A percentile compares a stretch with the other conserved stretches of the same genome.
Conservation (phyloP, 2,797 vertebrate genomes). For the Sebastolobus alascanus region DNA sequence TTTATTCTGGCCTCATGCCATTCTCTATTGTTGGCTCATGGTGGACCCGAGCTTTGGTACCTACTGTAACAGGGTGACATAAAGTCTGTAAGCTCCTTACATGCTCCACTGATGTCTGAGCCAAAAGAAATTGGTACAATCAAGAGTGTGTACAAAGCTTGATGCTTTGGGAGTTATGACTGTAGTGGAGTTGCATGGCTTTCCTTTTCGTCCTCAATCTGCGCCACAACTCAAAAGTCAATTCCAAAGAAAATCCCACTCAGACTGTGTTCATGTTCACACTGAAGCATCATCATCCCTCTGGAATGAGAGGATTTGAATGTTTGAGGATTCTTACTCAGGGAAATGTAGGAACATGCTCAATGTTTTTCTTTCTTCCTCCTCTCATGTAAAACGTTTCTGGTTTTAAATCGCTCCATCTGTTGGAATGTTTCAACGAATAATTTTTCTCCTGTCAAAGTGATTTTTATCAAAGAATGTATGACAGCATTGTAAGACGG, state of each 20-base stretch:
- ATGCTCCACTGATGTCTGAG: slow-evolving; percentile 39
- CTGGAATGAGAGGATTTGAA: slow-evolving; percentile 39
- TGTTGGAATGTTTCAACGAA: slow-evolving; percentile 40
- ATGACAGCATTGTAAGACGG: slow-evolving; percentile 25
- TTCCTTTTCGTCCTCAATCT: slow-evolving; percentile 16
- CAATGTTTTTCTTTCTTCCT: slow-evolving; percentile 9
- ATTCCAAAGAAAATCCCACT: slow-evolving; percentile 34
- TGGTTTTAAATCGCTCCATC: slow-evolving; percentile 48
- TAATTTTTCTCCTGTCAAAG: slow-evolving; percentile 46
- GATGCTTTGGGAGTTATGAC: slow-evolving; percentile 27
- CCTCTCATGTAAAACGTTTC: slow-evolving; percentile 6
- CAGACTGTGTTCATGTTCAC: slow-evolving; percentile 37
- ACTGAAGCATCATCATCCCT: slow-evolving; percentile 15
- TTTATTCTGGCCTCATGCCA: slow-evolving; percentile 45
- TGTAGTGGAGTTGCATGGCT: not conserved
- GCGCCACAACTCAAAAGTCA: slow-evolving; percentile 25
- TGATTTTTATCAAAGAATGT: slow-evolving; percentile 44
- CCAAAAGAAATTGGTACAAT: slow-evolving; percentile 30
- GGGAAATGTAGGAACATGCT: slow-evolving; percentile 27
- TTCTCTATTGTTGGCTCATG: slow-evolving; percentile 34
- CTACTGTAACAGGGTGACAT: slow-evolving; percentile 33
- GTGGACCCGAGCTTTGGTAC: slow-evolving; percentile 25
- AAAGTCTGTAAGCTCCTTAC: slow-evolving; percentile 39
- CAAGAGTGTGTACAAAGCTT: slow-evolving; percentile 15
- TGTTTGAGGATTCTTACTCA: slow-evolving; percentile 46